phyloP scores from a whole-genome alignment of 2,113 vertebrate genomes.

The Calyptommatus sinebrachiatus region DNA sequence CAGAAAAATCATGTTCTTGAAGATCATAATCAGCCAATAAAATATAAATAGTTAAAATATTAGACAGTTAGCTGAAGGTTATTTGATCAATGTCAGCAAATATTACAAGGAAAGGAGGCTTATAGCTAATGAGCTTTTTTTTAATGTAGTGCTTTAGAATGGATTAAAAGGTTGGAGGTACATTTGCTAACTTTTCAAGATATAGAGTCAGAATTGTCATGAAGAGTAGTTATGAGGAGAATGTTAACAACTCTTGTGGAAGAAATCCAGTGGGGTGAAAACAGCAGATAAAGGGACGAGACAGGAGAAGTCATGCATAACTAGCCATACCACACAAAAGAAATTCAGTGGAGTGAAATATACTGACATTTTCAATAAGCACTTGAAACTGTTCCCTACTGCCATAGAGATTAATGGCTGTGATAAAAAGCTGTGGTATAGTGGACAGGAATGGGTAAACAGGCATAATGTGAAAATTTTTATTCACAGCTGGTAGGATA shows the following conservation, averaged over 20 bases:
- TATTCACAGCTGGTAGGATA: slow-evolving; percentile 23
- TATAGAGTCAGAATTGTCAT: neutral
- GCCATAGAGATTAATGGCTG: slow-evolving; percentile 21
- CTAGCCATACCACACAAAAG: neutral
- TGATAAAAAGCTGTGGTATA: slow-evolving; percentile 30
- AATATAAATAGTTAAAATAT: neutral
- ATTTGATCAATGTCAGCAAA: slow-evolving; percentile 12
- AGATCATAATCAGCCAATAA: neutral
- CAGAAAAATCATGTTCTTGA: neutral
- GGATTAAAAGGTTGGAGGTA: slow-evolving; percentile 13
- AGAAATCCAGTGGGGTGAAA: neutral
- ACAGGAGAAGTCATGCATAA: neutral
- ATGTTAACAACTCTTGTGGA: slow-evolving; percentile 9
- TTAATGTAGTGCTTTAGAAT: slow-evolving; percentile 29
- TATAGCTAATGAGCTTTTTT: slow-evolving; percentile 23
- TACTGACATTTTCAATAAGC: slow-evolving; percentile 29
- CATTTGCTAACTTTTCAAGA: slow-evolving; percentile 10
- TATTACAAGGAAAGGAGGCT: neutral
- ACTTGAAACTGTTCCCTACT: slow-evolving; percentile 7
- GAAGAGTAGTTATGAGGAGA: neutral
- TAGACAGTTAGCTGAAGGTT: neutral
- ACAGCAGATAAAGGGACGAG: neutral
- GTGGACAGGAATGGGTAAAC: slow-evolving; percentile 20
- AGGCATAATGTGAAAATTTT: slow-evolving; percentile 1
- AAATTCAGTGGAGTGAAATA: slow-evolving; percentile 15